Base-by-base conservation (phyloP, 1,140 invertebrate genomes). In the Drepana arcuata region DNA sequence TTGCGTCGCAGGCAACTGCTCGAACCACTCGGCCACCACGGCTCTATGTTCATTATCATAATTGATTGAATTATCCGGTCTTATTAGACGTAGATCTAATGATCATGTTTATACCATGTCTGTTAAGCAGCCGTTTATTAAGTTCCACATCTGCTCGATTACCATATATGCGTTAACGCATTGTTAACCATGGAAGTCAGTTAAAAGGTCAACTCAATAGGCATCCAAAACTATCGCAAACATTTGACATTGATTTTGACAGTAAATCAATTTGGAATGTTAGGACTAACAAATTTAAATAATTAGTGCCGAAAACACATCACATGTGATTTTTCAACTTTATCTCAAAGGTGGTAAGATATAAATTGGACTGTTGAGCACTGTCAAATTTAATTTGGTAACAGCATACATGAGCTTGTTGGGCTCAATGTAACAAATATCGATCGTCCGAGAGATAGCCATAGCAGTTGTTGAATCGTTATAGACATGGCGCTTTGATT, bases 401-500 rank as follows among this genome's bases (percentile, higher is more conserved):
- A 10, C 31, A 25, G 45, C 32, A 57, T 41, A 41, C 47, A 43
- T 24, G 23, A n/a, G 23, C 47, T 48, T 31, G 26, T 66, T 39
- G 47, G 65, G 48, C 39, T 48, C 52, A 67, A 67, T 59, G 62
- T 72, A 71, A 78, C 65, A 74, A 78, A 78, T 74, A 77, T 72
- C 62, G 70, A 81, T 79, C 62, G 69, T 67, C 48, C 36, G 42
- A 25, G 28, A 75, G 77, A 78, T 78, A 81, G 67, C 62, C 63
- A 13, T 58, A 52, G 58, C 64, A 35, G 72, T 73, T 71, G 69
- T 75, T 69, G 69, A 67, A 80, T 77, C 69, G 69, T 71, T 75
- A 71, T 55, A 62, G 69, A 80, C 75, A 77, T 62, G 72, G 57
- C 42, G 69, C 67, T 69, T 72, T 78, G 77, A 81, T 81, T 78